Evolutionary conservation across 2,888 invertebrate genomes (phyloP).

Genomic region (Eupithecia exiguata): DNA sequence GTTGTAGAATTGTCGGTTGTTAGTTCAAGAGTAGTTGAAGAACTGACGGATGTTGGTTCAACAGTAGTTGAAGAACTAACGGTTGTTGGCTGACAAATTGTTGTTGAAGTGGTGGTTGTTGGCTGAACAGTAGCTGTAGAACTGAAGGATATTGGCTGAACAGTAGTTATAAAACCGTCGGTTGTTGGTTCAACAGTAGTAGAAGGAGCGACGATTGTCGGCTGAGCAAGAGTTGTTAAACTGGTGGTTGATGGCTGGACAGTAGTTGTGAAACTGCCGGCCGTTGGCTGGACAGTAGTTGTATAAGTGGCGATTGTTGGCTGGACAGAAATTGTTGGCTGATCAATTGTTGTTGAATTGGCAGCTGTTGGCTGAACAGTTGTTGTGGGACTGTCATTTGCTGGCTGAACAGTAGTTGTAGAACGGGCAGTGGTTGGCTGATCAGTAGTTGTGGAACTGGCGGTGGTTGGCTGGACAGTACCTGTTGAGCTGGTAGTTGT

Average conservation of each 20-base stretch:
- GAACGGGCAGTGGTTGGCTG: not conserved
- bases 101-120: not conserved
- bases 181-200: not conserved
- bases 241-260: not conserved
- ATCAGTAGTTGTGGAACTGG: not conserved
- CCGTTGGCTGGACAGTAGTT: not conserved
- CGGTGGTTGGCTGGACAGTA: not conserved
- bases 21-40: not conserved
- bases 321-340: not conserved
- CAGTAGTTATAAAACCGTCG: not conserved
- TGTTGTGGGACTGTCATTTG: not conserved
- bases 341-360: not conserved
- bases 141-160: not conserved
- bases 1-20: not conserved
- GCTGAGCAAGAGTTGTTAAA: not conserved
- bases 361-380: not conserved
- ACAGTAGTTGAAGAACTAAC: not conserved
- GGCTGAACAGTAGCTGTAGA: not conserved
- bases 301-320: not conserved
- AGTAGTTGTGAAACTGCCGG: not conserved
- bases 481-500: too few species aligned
- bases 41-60: not conserved
- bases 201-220: not conserved
- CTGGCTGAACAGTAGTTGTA: not conserved
- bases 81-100: not conserved